phyloP scores from a whole-genome alignment of 92 coral and sea anemone species.

The Metridium senile region DNA sequence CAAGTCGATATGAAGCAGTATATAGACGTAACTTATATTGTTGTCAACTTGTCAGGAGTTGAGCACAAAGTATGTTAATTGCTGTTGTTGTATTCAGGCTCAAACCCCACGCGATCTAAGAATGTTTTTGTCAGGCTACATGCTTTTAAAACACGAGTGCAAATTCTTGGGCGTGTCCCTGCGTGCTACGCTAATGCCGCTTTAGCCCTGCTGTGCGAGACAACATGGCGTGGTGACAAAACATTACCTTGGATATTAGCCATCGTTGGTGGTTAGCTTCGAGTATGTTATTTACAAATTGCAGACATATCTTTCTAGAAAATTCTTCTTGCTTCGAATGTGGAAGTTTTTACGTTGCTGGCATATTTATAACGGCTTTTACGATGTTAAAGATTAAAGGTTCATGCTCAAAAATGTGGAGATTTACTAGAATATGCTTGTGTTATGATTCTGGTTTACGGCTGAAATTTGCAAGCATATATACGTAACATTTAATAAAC shows the following conservation, averaged over 20 bases:
- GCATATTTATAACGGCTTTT: not conserved
- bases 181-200: conserved; percentile 1
- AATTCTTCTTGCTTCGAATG: not conserved
- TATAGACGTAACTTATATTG: too few relatives aligned
- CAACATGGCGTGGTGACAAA: conserved; percentile 2
- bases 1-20: too few relatives aligned
- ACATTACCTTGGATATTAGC: conserved; percentile 12
- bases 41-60: too few relatives aligned
- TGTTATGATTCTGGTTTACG: too few relatives aligned
- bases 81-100: not conserved
- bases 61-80: not conserved
- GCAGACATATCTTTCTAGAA: conserved; percentile 6
- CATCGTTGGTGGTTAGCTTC: conserved; percentile 4
- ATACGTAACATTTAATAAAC: too few relatives aligned
- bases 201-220: conserved; percentile 23
- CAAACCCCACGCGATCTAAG: not conserved
- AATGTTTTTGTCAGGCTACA: not conserved
- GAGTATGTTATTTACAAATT: not conserved
- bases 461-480: too few relatives aligned
- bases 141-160: not conserved
- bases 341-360: not conserved
- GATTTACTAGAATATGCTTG: too few relatives aligned
- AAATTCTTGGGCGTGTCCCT: conserved; percentile 2
- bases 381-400: not conserved
- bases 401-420: too few relatives aligned